Evolutionary conservation across 64 coral and sea anemone species (phyloP).

Genomic region (Porites lutea): DNA sequence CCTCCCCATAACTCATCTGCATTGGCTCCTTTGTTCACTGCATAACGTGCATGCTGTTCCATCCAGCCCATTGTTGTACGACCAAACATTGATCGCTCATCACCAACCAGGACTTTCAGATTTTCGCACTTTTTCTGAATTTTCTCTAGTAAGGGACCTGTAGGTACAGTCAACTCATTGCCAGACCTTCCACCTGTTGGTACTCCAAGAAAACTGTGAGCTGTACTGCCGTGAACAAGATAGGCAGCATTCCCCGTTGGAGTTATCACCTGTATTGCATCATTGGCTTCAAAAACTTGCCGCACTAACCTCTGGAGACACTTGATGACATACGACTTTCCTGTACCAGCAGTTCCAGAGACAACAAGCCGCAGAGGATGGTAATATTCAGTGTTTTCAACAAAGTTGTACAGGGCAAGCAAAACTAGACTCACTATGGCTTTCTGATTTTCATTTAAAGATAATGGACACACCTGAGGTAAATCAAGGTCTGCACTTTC

Average conservation of each 20-base stretch:
- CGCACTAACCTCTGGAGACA: conserved; percentile 9
- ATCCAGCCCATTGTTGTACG: conserved; percentile 45
- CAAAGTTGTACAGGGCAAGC: conserved; percentile 4
- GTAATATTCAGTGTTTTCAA: conserved; percentile 23
- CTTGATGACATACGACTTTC: conserved; percentile 64
- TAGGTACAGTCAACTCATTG: conserved; percentile 34
- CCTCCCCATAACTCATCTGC: conserved; percentile 37
- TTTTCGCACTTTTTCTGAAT: conserved; percentile 44
- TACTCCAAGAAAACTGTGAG: conserved; percentile 44
- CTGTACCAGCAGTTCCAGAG: conserved; percentile 41
- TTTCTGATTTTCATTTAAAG: conserved; percentile 34
- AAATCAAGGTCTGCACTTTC: neutral
- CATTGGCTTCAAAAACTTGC: conserved; percentile 25
- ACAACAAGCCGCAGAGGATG: conserved; percentile 24
- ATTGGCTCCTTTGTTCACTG: conserved; percentile 19
- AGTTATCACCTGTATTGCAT: conserved; percentile 37
- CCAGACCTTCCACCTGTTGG: conserved; percentile 35
- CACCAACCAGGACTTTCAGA: conserved; percentile 40
- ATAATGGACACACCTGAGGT: neutral
- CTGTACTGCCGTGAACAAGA: conserved; percentile 6
- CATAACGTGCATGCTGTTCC: conserved; percentile 48
- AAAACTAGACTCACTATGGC: conserved; percentile 42
- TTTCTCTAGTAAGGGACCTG: conserved; percentile 27
- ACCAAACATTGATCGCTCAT: conserved; percentile 54
- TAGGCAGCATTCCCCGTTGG: conserved; percentile 47